Evolutionary conservation across 2,888 invertebrate species (phyloP), one percentile per base, ranked within the genome.

Genomic region (Sarcophaga carnaria): DNA sequence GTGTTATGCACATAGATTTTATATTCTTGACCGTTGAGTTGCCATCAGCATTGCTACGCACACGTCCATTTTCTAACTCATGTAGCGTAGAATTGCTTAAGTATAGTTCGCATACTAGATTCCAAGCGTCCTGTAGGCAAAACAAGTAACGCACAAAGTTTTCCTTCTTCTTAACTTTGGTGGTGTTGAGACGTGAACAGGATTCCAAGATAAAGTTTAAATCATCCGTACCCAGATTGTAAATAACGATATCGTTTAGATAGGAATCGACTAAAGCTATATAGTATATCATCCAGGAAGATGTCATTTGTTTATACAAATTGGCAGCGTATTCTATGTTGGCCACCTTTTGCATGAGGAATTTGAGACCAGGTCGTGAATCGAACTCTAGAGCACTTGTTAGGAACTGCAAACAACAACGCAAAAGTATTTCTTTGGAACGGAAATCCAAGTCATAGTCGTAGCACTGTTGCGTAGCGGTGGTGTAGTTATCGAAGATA

Each of bases 341-440:
- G 0, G 97, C 97, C 0, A 98, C 98, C 94, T 98, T 98, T 93
- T 99, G 98, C 87, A 98, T 96, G 4, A 99, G 95, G 92, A 99
- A 98, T 93, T 99, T 99, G 25, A 99, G 94, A 0, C 98, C 98
- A 0, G 98, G 98, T 54, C 98, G 95, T 11, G 96, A 95, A 93
- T 99, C 98, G 92, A 99, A 98, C 90, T 97, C 97, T 92, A 96
- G 95, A 0, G 98, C 97, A 83, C 97, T 95, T 77, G 95, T 95
- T 91, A 97, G 97, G 3, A 98, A 98, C 85, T 97, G 95, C 89
- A 97, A 96, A 87, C 98, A 94, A 90, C 97, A 96, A 90, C 96
- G 96, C 71, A 98, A 93, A 76, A 98, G 94, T 80, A 96, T 95
- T 89, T 96, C 96, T 88, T 93, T 93, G 80, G 94, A 93, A 83